Evolutionary conservation across 2,113 vertebrate species (phyloP).

Genomic region (Marmota flaviventris): DNA sequence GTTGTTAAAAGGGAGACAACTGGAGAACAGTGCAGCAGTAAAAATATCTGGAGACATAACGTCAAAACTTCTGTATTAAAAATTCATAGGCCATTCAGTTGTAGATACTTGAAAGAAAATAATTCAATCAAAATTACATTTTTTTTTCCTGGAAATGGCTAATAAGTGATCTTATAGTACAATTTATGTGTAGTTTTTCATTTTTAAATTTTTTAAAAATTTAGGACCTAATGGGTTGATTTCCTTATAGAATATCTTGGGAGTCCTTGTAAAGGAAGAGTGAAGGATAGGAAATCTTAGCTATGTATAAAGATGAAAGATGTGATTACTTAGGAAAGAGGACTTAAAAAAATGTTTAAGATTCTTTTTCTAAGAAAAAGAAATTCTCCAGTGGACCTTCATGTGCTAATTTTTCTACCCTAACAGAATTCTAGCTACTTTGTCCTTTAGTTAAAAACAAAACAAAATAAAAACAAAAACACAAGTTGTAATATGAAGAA

Average conservation of each 20-base stretch:
- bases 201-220: background rate
- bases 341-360: background rate
- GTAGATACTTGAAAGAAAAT: background rate
- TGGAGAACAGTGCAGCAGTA: background rate
- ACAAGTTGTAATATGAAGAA: background rate
- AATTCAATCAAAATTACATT: background rate
- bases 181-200: background rate
- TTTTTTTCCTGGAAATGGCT: background rate
- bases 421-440: background rate
- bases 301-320: background rate
- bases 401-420: background rate
- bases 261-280: background rate
- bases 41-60: background rate
- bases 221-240: background rate
- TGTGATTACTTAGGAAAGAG: background rate
- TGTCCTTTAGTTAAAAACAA: background rate
- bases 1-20: background rate
- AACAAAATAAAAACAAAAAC: background rate
- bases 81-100: background rate
- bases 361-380: background rate
- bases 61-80: background rate
- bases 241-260: conserved; percentile 41
- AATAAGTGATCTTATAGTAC: background rate
- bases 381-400: background rate
- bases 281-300: background rate